These are phyloP conservation scores for human DNA, from an alignment of 2,113 vertebrate genomes.

Conservation along the genomic window DNA sequence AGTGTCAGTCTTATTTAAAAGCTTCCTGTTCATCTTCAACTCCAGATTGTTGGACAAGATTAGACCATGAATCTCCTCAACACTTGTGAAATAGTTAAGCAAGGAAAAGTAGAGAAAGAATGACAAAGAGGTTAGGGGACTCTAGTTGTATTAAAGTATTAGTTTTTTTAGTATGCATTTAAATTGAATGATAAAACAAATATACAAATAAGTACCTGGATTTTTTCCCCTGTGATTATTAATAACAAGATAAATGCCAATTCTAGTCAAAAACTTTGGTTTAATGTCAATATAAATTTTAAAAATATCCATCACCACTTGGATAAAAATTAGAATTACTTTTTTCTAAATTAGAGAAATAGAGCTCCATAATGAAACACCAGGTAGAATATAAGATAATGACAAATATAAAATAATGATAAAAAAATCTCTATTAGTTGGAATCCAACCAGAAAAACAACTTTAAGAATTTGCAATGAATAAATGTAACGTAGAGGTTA, in stretches of 20 bases:
- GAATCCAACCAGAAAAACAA: background rate
- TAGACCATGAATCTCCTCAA: background rate
- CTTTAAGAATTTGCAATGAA: background rate
- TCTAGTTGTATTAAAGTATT: background rate
- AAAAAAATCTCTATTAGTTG: background rate
- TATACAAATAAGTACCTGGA: background rate
- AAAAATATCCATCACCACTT: background rate
- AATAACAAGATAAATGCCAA: background rate
- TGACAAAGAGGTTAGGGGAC: background rate
- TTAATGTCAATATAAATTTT: background rate
- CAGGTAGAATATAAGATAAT: background rate
- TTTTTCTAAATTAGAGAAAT: background rate
- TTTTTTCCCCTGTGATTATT: background rate
- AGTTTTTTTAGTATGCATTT: background rate
- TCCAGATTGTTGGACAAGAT: background rate
- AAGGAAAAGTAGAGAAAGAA: background rate
- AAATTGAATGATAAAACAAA: background rate
- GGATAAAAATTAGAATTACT: background rate
- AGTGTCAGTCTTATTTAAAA: conserved; percentile 36
- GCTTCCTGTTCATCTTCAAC: background rate
- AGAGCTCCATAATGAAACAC: background rate
- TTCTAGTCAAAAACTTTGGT: background rate
- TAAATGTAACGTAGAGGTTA: background rate
- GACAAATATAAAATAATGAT: background rate
- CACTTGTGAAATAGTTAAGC: background rate